These are phyloP conservation scores for Emydocephalus ijimae DNA, from an alignment of 2,113 vertebrate genomes.

Conservation along the genomic window DNA sequence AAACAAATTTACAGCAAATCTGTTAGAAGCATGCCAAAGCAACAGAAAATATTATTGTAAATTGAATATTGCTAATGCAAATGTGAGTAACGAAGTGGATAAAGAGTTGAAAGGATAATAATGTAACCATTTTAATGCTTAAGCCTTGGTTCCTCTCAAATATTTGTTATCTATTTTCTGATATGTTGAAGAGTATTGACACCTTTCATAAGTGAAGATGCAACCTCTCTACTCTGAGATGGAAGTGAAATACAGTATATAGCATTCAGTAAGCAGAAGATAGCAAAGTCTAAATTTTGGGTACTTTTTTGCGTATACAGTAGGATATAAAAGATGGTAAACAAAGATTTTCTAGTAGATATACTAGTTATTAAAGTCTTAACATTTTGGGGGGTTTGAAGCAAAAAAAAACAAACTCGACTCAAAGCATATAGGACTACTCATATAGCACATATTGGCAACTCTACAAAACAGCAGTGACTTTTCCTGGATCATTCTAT, in stretches of 20 bases:
- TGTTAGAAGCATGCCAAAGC: not conserved
- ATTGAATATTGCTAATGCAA: not conserved
- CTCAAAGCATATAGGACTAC: not conserved
- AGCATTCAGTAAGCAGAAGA: not conserved
- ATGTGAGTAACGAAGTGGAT: not conserved
- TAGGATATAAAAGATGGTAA: constrained; percentile 18
- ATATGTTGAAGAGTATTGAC: constrained; percentile 51
- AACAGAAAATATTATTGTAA: not conserved
- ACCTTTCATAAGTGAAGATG: constrained; percentile 62
- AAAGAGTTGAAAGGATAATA: not conserved
- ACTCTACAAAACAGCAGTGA: not conserved
- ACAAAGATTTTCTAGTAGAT: not conserved
- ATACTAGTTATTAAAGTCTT: not conserved
- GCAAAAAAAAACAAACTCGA: not conserved
- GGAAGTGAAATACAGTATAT: constrained; percentile 50
- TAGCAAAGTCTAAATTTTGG: constrained; percentile 23
- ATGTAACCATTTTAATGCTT: not conserved
- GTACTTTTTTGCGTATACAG: constrained; percentile 59
- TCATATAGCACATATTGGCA: not conserved
- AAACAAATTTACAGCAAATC: not conserved
- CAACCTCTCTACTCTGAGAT: constrained; percentile 52
- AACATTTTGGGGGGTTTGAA: not conserved
- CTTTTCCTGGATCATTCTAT: not conserved
- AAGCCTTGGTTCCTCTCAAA: not conserved
- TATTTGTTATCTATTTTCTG: constrained; percentile 53